Percentiles rank a stretch among this genome's conserved stretches.
These are phyloP conservation scores for Petroica traversi DNA, from an alignment of 2,113 vertebrate genomes.

Conservation along the genomic window DNA sequence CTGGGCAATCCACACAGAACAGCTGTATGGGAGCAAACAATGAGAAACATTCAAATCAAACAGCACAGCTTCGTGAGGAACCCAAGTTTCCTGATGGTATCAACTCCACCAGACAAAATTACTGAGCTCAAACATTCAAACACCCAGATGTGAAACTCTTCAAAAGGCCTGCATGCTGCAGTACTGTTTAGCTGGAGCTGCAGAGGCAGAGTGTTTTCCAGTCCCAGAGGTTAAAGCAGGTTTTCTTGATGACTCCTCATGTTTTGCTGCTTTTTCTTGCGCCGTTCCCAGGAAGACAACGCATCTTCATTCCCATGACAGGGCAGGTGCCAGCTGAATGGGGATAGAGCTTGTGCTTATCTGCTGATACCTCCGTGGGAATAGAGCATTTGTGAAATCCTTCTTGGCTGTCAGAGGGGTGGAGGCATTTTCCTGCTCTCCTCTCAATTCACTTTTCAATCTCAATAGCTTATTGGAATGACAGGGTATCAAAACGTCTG, in stretches of 20 bases:
- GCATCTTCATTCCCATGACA: conserved; percentile 25
- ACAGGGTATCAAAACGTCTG: conserved; percentile 26
- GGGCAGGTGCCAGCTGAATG: background rate
- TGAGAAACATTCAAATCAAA: background rate
- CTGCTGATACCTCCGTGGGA: background rate
- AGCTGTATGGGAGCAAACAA: background rate
- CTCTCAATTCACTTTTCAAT: conserved; percentile 48
- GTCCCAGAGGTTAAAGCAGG: conserved; percentile 40
- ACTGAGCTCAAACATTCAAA: background rate
- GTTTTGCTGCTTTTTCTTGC: conserved; percentile 27
- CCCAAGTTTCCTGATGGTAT: background rate
- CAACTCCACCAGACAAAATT: background rate
- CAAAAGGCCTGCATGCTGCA: background rate
- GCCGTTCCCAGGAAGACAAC: background rate
- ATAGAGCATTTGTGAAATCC: conserved; percentile 15
- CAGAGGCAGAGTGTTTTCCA: background rate
- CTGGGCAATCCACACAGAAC: background rate
- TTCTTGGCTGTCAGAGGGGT: conserved; percentile 17
- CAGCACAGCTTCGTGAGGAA: background rate
- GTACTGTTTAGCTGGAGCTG: conserved; percentile 32
- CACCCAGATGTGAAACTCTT: background rate
- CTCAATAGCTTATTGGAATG: conserved; percentile 46
- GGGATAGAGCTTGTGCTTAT: background rate
- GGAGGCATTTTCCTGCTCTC: background rate
- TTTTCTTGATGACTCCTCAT: conserved; percentile 24